Conservation (phyloP, 2,113 vertebrate species). For the Amphiprion ocellaris region DNA sequence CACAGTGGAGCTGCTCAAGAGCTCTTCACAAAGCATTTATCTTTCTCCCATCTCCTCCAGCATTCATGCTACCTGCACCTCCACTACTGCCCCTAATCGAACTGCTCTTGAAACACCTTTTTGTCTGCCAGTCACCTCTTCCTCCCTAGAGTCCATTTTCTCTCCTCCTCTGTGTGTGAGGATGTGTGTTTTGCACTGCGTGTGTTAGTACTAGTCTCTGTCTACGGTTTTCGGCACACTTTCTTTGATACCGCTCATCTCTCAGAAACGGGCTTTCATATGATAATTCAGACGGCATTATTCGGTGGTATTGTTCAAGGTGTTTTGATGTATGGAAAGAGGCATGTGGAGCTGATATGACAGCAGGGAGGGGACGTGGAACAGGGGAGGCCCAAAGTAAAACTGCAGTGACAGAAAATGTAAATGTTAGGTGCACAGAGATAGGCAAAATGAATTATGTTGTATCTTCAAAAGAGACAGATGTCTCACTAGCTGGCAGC, state of each 20-base stretch:
- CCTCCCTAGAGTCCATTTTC: constrained; percentile 6
- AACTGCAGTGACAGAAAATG: neutral
- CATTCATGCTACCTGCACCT: constrained; percentile 12
- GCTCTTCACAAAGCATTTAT: constrained; percentile 45
- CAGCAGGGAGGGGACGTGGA: constrained; percentile 14
- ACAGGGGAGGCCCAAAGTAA: neutral
- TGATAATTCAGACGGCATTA: constrained; percentile 48
- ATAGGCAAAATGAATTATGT: constrained; percentile 7
- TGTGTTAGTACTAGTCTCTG: constrained; percentile 11
- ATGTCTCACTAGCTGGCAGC: neutral
- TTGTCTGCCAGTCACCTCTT: neutral
- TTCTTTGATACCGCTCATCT: constrained; percentile 27
- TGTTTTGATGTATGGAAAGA: constrained; percentile 44
- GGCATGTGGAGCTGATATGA: constrained; percentile 10
- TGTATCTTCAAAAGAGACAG: neutral
- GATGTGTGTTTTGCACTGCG: neutral
- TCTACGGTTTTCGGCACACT: constrained; percentile 13
- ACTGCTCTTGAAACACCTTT: constrained; percentile 12
- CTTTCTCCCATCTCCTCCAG: constrained; percentile 13
- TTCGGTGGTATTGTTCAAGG: constrained; percentile 31
- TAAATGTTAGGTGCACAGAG: neutral
- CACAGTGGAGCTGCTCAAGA: constrained; percentile 21
- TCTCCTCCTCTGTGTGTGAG: neutral
- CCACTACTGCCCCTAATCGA: constrained; percentile 18
- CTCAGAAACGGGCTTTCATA: constrained; percentile 39